Percentiles rank a stretch among this genome's conserved stretches.
These are phyloP conservation scores for Apis cerana DNA, from an alignment of 1,140 invertebrate genomes.

Conservation along the genomic window DNA sequence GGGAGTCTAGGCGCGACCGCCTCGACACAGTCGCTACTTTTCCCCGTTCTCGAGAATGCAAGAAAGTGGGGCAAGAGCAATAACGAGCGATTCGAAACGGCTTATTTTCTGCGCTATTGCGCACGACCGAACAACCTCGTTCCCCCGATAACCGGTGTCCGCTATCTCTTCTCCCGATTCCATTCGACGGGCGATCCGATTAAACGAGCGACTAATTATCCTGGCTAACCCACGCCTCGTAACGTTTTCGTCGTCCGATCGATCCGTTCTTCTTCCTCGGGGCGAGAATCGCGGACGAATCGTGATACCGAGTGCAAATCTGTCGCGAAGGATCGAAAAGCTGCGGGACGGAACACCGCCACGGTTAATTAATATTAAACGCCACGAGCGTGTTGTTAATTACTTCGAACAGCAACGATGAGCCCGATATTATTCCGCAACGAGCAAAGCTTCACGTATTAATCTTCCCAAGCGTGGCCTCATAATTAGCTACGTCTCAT, in stretches of 20 bases:
- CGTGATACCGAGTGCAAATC: too few relatives aligned
- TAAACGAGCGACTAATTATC: constrained; percentile 40
- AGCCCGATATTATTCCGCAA: not conserved
- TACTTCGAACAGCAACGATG: not conserved
- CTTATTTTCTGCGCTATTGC: constrained; percentile 55
- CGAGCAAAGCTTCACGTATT: constrained; percentile 11
- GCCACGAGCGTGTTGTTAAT: not conserved
- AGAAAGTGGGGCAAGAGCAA: constrained; percentile 5
- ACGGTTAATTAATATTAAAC: not conserved
- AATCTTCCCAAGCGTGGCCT: constrained; percentile 9
- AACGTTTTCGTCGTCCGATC: not conserved
- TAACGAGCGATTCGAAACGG: constrained; percentile 29
- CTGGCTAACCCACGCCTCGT: not conserved
- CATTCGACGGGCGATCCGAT: constrained; percentile 7
- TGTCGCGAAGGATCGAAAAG: not conserved
- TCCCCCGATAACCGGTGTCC: too few relatives aligned
- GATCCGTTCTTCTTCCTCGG: too few relatives aligned
- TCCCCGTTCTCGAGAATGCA: not conserved
- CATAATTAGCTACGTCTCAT: not conserved
- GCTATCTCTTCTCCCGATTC: not conserved
- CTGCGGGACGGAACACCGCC: too few relatives aligned
- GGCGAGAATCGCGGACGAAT: too few relatives aligned
- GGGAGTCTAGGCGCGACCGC: too few relatives aligned
- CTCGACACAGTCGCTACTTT: too few relatives aligned
- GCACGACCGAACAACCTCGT: not conserved